Evolutionary conservation across 2,113 vertebrate species (phyloP), one percentile per base, ranked within the genome.

Genomic region (Plecturocebus donacophilus): DNA sequence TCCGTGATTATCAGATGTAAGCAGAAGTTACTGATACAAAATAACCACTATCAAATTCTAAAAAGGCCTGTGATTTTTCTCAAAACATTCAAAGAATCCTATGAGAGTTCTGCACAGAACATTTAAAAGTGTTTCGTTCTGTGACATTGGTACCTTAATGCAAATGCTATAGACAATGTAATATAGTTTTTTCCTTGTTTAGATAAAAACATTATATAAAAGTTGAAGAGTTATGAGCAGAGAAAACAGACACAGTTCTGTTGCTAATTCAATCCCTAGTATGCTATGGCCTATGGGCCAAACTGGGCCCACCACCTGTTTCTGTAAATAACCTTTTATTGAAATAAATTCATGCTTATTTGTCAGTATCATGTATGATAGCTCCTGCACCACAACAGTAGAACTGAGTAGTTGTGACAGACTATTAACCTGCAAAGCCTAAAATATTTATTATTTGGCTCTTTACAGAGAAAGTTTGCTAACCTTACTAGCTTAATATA

Each of bases 31-130:
- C 2, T 45, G 23, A 93, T 30, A 91, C 20, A 93, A 88, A 86
- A 87, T 68, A 38, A 91, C 5, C 83, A 70, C 35, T 82, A 93
- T 32, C 35, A 96, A 93, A 91, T 89, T 92, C 82, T 47, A 89
- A 85, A 91, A 79, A 87, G 23, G 8, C n/a, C 49, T 76, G 19
- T 94, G n/a, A 87, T 6, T 89, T 95, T 86, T 86, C 58, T 94
- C 52, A 79, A 73, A 90, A 96, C 3, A 10, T 70, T 73, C 27
- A 35, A 42, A 81, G 40, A 97, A 91, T 84, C 92, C 27, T 47
- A 68, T 47, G 30, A 95, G 61, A 97, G 87, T 32, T 64, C 56
- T 64, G 25, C 42, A 82, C 2, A 64, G 13, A 23, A 88, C 49
- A 30, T 83, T 81, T 87, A 80, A 87, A 97, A 94, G 66, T 30